Evolutionary conservation across 2,888 invertebrate genomes (phyloP).

Genomic region (Aromia moschata): DNA sequence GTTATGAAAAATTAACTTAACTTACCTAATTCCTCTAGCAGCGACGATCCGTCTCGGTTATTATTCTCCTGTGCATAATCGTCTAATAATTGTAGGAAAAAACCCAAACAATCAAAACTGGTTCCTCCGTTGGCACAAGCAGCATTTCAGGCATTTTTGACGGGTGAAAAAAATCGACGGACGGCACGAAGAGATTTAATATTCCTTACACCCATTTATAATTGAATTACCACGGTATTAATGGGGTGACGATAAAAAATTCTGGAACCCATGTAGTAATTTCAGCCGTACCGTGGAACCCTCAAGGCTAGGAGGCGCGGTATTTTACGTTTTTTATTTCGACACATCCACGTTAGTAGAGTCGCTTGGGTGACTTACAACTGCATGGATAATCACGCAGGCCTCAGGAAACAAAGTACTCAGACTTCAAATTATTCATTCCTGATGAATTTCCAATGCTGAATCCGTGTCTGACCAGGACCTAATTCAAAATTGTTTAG

Average conservation of each 20-base stretch:
- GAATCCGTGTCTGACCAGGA: too few relatives aligned
- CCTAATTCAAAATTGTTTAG: too few relatives aligned
- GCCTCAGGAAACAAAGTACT: too few relatives aligned
- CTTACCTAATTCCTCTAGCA: neutral
- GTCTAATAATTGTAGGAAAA: constrained; percentile 8
- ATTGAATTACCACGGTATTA: constrained; percentile 24
- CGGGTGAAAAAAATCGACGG: neutral
- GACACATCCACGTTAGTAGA: too few relatives aligned
- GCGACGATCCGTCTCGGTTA: neutral
- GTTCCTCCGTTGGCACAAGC: constrained; percentile 9
- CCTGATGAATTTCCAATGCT: too few relatives aligned
- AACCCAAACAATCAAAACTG: constrained; percentile 10
- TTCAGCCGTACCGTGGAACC: constrained; percentile 15
- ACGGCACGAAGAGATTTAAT: constrained; percentile 17
- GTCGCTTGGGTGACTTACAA: too few relatives aligned
- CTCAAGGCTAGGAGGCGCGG: constrained; percentile 25
- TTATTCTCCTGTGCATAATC: neutral
- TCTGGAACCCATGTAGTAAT: constrained; percentile 17
- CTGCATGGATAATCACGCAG: too few relatives aligned
- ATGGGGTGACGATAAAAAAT: constrained; percentile 22
- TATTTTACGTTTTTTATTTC: constrained; percentile 23
- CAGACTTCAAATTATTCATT: too few relatives aligned
- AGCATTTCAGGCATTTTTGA: constrained; percentile 1
- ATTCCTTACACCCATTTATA: constrained; percentile 19
- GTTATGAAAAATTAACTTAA: neutral